Evolutionary conservation across 2,888 invertebrate species (phyloP).

Genomic region (Aelia acuminata): DNA sequence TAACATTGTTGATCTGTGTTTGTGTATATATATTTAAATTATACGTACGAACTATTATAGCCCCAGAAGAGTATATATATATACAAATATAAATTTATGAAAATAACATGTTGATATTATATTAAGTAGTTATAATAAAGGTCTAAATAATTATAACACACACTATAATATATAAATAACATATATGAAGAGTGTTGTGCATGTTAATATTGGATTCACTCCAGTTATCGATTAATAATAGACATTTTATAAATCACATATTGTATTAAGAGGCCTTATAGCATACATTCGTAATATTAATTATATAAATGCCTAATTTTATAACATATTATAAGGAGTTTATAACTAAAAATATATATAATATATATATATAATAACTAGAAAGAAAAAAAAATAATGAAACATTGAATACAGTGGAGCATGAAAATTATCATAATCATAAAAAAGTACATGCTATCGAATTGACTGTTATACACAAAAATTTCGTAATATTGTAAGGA

Average conservation of each 20-base stretch:
- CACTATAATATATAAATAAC: conserved; percentile 13
- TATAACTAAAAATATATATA: conserved; percentile 25
- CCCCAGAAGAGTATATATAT: conserved; percentile 44
- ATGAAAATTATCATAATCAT: conserved; percentile 16
- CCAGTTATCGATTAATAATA: conserved; percentile 37
- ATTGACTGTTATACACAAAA: conserved; percentile 35
- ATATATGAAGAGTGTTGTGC: conserved; percentile 16
- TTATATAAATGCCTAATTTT: conserved; percentile 60
- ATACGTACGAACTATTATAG: conserved; percentile 51
- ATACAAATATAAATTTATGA: conserved; percentile 34
- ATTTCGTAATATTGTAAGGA: conserved; percentile 20
- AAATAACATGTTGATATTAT: conserved; percentile 51
- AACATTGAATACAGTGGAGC: too few relatives aligned
- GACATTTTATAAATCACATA: conserved; percentile 55
- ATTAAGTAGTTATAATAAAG: conserved; percentile 48
- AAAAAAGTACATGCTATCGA: not conserved
- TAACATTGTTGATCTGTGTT: conserved; percentile 40
- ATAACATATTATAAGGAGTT: conserved; percentile 49
- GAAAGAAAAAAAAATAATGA: not conserved
- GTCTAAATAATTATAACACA: conserved; percentile 24
- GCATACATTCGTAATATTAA: conserved; percentile 55
- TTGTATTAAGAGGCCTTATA: conserved; percentile 61
- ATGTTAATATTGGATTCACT: conserved; percentile 29
- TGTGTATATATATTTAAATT: conserved; percentile 26
- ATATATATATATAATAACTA: conserved; percentile 12